Conservation (phyloP, 2,888 invertebrate genomes). For the Trissonchulus latispiculum region DNA sequence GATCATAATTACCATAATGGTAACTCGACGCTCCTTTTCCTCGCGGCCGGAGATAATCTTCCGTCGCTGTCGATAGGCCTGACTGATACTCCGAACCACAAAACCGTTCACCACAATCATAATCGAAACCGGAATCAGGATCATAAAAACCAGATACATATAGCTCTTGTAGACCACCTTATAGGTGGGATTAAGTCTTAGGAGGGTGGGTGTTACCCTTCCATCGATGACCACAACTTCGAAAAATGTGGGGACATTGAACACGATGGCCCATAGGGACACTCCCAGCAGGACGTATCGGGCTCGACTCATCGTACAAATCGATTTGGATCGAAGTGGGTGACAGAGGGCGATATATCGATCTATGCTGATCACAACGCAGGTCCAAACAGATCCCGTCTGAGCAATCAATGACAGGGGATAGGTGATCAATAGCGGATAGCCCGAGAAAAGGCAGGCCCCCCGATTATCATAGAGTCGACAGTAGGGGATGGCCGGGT, state of each 20-base stretch:
- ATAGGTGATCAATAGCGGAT: constrained; percentile 19
- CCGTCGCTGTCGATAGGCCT: constrained; percentile 2
- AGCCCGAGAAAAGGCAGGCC: neutral
- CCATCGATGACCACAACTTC: constrained; percentile 2
- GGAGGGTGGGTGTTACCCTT: neutral
- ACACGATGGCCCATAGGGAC: constrained; percentile 15
- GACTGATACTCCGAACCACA: neutral
- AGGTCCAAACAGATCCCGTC: constrained; percentile 23
- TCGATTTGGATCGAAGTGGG: constrained; percentile 1
- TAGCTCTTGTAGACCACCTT: constrained; percentile 20
- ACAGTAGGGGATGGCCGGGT: constrained; percentile 19
- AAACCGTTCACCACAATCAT: constrained; percentile 22
- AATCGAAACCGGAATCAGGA: constrained; percentile 18
- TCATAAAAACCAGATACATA: constrained; percentile 17
- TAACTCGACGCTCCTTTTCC: constrained; percentile 16
- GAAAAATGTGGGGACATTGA: constrained; percentile 20
- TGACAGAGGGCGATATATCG: constrained; percentile 16
- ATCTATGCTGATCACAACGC: constrained; percentile 20
- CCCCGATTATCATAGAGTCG: too few relatives aligned
- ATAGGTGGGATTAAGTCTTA: constrained; percentile 9
- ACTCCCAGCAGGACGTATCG: neutral
- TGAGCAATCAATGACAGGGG: constrained; percentile 22
- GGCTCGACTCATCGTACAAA: constrained; percentile 7
- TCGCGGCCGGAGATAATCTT: constrained; percentile 11
- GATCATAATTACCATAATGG: constrained; percentile 38